Base-by-base conservation (phyloP, 1,140 invertebrate genomes). In the Drosophila littoralis region DNA sequence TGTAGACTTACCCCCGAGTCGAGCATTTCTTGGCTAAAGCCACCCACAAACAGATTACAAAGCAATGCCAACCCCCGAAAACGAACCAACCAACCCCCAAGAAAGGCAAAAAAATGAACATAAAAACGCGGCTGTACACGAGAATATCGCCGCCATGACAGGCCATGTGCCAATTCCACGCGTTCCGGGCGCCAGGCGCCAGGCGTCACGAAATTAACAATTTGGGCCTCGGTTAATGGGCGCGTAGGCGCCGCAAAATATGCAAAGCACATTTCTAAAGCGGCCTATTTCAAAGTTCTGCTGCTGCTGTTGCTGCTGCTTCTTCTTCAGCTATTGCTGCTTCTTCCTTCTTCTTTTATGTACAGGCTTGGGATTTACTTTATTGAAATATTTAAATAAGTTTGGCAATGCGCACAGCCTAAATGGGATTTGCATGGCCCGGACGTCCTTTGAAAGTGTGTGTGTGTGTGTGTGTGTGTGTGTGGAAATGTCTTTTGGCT, bases 311-410 rank as follows among this genome's bases (percentile, higher is more conserved):
- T 43, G 10, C 42, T 43, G 0, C 42, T 6, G n/a, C 43, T 17
- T 7, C 43, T 45, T n/a, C n/a, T n/a, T n/a, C n/a, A n/a, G 13
- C 43, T 66, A 51, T 38, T 13, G 35, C 51, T 36, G 46, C 13
- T 38, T 58, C 42, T 46, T 80, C 59, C 54, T 40, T 38, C 9
- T 58, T 13, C 54, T 65, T 57, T 73, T 71, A 70, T 71, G 60
- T 64, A 75, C 66, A 65, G 70, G 64, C 73, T 65, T 84, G 77
- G 88, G 88, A 91, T 91, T 91, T 91, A 79, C 84, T 91, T 91
- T 91, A 91, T 91, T 91, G 88, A 91, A 91, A 91, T 91, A 91
- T 91, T 91, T 81, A 91, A 91, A 91, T 91, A 88, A 91, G 88
- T 89, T 91, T 91, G 88, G 82, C 88, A 90, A 90, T 90, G 80